Conservation (phyloP, 2,888 invertebrate species). For the Disparrhopalites patrizii region DNA sequence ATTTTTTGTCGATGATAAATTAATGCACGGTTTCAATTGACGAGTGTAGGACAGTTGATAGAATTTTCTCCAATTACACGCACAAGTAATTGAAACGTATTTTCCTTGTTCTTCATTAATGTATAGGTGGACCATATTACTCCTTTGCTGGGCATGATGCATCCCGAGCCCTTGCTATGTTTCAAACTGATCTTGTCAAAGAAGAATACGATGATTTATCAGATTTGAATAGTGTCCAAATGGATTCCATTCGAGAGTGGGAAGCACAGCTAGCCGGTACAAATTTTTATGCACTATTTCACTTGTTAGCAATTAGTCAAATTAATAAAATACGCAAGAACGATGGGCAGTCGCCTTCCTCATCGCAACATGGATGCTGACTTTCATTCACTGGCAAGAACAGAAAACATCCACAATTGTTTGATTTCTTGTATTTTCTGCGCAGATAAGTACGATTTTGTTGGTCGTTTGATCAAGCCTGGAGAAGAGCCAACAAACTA, state of each 20-base stretch:
- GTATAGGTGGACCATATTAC: conserved; percentile 83
- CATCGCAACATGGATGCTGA: too few species aligned
- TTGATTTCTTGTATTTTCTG: not conserved
- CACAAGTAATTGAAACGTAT: not conserved
- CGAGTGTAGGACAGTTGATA: not conserved
- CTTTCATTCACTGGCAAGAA: too few species aligned
- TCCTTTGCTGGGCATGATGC: conserved; percentile 94
- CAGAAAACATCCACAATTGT: not conserved
- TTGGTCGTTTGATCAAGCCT: conserved; percentile 83
- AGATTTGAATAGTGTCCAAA: conserved; percentile 86
- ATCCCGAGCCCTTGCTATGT: conserved; percentile 89
- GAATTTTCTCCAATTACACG: not conserved
- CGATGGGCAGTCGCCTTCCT: too few species aligned
- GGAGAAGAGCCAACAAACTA: conserved; percentile 87
- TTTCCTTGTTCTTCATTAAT: not conserved
- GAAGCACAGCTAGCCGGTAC: conserved; percentile 93
- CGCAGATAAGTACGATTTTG: conserved; percentile 88
- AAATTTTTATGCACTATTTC: too few species aligned
- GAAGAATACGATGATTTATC: conserved; percentile 92
- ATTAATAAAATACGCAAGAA: too few species aligned
- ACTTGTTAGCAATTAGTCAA: too few species aligned
- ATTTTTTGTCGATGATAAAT: not conserved
- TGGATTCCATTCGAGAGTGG: conserved; percentile 96
- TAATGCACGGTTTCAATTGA: not conserved
- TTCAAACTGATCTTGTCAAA: conserved; percentile 74